Evolutionary conservation across 2,888 invertebrate genomes (phyloP).

Genomic region (Pandemis corylana): DNA sequence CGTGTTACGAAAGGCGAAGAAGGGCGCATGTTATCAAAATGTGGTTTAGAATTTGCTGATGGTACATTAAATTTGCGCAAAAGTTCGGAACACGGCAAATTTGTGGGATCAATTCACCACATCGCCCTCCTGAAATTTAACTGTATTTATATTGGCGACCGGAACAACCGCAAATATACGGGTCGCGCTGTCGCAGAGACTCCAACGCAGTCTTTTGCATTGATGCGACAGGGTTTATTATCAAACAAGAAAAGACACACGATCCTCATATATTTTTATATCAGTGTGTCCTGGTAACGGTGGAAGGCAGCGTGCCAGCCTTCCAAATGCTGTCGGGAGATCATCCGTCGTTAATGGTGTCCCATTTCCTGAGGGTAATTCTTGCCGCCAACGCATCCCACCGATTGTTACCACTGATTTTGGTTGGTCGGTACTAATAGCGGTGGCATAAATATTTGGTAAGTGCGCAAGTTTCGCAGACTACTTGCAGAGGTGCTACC

Average conservation of each 20-base stretch:
- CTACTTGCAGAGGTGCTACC: conserved; percentile 21
- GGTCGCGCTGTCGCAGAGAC: background rate
- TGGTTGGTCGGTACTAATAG: conserved; percentile 22
- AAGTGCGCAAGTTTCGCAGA: conserved; percentile 11
- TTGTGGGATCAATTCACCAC: conserved; percentile 7
- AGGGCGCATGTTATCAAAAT: background rate
- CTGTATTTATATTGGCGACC: conserved; percentile 20
- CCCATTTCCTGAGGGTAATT: conserved; percentile 10
- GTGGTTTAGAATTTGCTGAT: conserved; percentile 42
- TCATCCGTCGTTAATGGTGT: conserved; percentile 17
- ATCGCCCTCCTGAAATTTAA: conserved; percentile 13
- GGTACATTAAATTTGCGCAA: conserved; percentile 6
- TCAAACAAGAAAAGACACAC: conserved; percentile 17
- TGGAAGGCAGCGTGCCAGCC: conserved; percentile 31
- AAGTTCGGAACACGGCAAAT: conserved; percentile 21
- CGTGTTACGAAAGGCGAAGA: too few relatives aligned
- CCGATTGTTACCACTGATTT: conserved; percentile 21
- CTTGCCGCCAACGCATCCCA: conserved; percentile 29
- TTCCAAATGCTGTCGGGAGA: conserved; percentile 30
- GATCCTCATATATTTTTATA: conserved; percentile 29
- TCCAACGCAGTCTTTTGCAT: conserved; percentile 10
- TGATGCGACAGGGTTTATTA: conserved; percentile 13
- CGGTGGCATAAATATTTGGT: conserved; percentile 25
- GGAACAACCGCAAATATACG: conserved; percentile 16
- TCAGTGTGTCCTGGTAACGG: conserved; percentile 35